Conservation (phyloP, 2,888 invertebrate genomes). For the Pammene aurita region DNA sequence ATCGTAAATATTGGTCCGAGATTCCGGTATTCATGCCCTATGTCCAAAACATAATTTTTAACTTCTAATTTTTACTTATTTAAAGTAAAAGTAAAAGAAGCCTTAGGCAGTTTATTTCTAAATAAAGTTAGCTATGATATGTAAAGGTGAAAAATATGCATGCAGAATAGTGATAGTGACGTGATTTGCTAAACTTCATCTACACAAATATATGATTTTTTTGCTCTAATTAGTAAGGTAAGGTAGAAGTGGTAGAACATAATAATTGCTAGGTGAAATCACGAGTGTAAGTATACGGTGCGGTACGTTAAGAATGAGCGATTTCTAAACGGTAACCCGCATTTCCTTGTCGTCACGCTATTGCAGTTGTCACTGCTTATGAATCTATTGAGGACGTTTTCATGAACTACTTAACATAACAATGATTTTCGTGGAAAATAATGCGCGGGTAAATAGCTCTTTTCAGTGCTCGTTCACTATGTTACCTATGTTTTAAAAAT, state of each 20-base stretch:
- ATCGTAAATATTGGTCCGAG: no score
- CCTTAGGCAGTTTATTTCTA: no score
- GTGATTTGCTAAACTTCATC: background rate
- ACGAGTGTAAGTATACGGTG: constrained; percentile 41
- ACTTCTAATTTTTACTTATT: no score
- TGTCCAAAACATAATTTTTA: no score
- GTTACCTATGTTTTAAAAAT: no score
- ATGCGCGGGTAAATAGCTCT: background rate
- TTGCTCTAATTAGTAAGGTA: background rate
- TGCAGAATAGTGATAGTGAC: background rate
- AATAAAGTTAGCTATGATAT: no score
- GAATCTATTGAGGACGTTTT: constrained; percentile 20
- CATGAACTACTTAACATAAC: background rate
- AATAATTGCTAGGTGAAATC: constrained; percentile 29
- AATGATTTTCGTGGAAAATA: background rate
- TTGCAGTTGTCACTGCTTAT: constrained; percentile 50
- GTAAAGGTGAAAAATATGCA: no score
- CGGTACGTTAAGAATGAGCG: constrained; percentile 50
- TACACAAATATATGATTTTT: background rate
- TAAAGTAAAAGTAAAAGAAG: no score
- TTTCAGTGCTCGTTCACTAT: background rate
- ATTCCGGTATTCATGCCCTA: no score
- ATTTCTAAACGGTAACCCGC: constrained; percentile 62
- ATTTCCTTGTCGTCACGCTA: constrained; percentile 63
- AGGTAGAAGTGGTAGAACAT: constrained; percentile 7